These are phyloP conservation scores for Solea senegalensis DNA, from an alignment of 2,113 vertebrate genomes.

Conservation along the genomic window DNA sequence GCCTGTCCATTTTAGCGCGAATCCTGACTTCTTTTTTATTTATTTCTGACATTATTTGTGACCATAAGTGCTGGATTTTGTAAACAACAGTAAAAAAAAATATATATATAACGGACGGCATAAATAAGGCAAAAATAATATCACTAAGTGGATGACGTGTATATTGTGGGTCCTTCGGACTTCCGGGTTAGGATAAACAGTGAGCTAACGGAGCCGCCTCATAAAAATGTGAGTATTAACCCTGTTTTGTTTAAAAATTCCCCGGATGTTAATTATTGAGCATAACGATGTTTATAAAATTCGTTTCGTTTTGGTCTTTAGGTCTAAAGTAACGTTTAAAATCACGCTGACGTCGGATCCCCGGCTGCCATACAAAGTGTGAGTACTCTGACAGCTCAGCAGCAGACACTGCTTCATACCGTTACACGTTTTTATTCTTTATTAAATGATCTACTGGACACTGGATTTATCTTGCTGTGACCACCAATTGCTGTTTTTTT, in stretches of 20 bases:
- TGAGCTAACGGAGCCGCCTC: constrained; percentile 10
- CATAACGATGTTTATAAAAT: neutral
- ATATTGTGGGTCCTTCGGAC: constrained; percentile 68
- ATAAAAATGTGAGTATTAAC: constrained; percentile 72
- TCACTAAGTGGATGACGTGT: constrained; percentile 75
- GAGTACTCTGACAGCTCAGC: constrained; percentile 68
- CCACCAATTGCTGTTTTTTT: no score
- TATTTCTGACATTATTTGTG: neutral
- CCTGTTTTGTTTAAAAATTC: neutral
- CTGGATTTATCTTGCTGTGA: no score
- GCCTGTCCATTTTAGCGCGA: constrained; percentile 37
- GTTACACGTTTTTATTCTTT: no score
- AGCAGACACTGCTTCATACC: no score
- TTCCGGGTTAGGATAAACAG: constrained; percentile 76
- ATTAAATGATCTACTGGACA: no score
- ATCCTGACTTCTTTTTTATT: neutral
- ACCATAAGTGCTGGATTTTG: neutral
- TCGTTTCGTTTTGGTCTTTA: constrained; percentile 33
- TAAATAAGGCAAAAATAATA: neutral
- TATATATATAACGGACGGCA: no score
- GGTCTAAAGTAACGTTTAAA: constrained; percentile 88
- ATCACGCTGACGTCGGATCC: constrained; percentile 86
- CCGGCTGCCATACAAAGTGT: constrained; percentile 86
- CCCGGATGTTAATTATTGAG: accelerated
- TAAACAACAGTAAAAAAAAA: neutral